phyloP scores from a whole-genome alignment of 2,797 vertebrate species.

The Pseudomugil gertrudae region DNA sequence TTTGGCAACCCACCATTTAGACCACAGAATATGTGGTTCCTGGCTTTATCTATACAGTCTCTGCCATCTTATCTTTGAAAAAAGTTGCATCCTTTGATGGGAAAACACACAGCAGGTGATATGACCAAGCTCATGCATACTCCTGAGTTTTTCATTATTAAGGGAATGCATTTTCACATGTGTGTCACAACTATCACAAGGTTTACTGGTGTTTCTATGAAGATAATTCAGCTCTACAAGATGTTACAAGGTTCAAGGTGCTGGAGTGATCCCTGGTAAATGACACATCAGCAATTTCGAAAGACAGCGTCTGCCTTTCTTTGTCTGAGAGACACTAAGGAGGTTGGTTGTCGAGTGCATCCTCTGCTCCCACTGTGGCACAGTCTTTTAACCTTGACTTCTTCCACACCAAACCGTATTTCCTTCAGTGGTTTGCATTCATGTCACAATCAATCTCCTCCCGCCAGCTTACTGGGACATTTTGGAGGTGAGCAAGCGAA shows the following conservation, averaged over 20 bases:
- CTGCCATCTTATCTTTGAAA: not conserved
- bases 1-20: not conserved
- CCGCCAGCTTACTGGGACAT: conserved; percentile 38
- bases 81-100: not conserved
- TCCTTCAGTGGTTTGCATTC: conserved; percentile 64
- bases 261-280: conserved; percentile 31
- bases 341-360: conserved; percentile 40
- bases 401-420: conserved; percentile 50
- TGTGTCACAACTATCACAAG: too few relatives aligned
- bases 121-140: not conserved
- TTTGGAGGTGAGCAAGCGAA: conserved; percentile 12
- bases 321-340: conserved; percentile 50
- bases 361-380: conserved; percentile 49
- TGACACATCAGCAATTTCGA: conserved; percentile 51
- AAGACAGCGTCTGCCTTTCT: conserved; percentile 36
- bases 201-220: too few relatives aligned
- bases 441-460: conserved; percentile 66
- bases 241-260: conserved; percentile 34
- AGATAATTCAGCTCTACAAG: not conserved
- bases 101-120: not conserved
- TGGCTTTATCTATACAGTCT: not conserved
- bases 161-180: too few relatives aligned
- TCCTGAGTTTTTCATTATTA: too few relatives aligned
- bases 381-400: conserved; percentile 69
- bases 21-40: not conserved